Percentiles rank a stretch among this genome's conserved stretches.
Conservation (phyloP, 1,140 invertebrate genomes). For the Drosophila ananassae region DNA sequence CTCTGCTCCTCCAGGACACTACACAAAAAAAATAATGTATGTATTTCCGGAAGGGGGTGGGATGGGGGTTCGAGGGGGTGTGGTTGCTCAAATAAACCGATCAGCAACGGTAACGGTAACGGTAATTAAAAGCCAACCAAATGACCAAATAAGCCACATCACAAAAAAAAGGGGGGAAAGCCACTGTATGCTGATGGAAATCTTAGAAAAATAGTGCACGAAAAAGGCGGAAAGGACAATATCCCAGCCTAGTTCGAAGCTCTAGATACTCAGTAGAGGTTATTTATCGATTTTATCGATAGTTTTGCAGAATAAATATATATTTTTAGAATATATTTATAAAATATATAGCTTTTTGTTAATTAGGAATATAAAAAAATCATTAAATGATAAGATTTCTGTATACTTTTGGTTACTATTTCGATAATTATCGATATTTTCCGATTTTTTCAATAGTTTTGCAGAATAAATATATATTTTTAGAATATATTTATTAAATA, state of each 20-base stretch:
- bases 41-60: conserved; percentile 7
- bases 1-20: background rate
- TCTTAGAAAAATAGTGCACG: conserved; percentile 49
- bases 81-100: conserved; percentile 69
- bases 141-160: conserved; percentile 71
- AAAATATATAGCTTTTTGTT: no score
- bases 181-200: conserved; percentile 51
- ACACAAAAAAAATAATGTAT: background rate
- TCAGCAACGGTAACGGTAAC: conserved; percentile 48
- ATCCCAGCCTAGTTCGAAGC: background rate
- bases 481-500: no score
- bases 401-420: no score
- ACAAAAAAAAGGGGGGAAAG: conserved; percentile 22
- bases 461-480: background rate
- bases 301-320: background rate
- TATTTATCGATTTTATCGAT: background rate
- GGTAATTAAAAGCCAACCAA: conserved; percentile 83
- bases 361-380: no score
- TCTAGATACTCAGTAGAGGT: conserved; percentile 2
- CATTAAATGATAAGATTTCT: no score
- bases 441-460: background rate
- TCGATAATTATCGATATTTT: background rate
- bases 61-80: background rate
- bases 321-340: background rate
- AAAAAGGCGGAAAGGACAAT: background rate